phyloP scores from a whole-genome alignment of 2,888 invertebrate genomes.

The Phengaris alcon region DNA sequence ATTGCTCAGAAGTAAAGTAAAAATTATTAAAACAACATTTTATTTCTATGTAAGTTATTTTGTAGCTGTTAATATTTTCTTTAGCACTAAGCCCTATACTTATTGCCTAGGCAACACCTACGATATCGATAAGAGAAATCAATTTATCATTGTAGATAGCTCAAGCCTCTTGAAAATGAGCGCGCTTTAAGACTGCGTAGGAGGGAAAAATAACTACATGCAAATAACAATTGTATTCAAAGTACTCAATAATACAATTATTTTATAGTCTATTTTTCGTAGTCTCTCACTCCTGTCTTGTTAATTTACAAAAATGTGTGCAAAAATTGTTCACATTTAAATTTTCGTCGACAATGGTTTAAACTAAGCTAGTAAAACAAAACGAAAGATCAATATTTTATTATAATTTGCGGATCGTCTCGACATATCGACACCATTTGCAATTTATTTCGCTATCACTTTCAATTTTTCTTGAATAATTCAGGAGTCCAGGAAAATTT shows the following conservation, averaged over 20 bases:
- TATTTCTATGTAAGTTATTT: background rate
- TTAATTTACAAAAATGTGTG: no score
- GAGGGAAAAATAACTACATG: background rate
- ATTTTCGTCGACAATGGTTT: background rate
- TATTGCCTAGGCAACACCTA: background rate
- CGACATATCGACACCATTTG: slow-evolving; percentile 58
- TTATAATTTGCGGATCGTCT: slow-evolving; percentile 62
- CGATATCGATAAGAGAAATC: background rate
- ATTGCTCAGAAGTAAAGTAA: no score
- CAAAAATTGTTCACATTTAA: background rate
- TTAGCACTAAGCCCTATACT: background rate
- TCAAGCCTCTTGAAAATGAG: background rate
- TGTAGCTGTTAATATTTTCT: background rate
- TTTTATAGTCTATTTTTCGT: background rate
- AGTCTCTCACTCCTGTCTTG: no score
- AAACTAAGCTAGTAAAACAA: slow-evolving; percentile 38
- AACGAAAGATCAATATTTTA: slow-evolving; percentile 59
- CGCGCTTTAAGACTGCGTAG: background rate
- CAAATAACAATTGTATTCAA: slow-evolving; percentile 1
- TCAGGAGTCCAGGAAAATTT: slow-evolving; percentile 51
- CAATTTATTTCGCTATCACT: slow-evolving; percentile 60
- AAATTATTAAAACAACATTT: no score
- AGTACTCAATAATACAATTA: background rate
- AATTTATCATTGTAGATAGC: background rate
- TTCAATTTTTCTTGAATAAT: slow-evolving; percentile 74